Evolutionary conservation across 2,113 vertebrate species (phyloP).

Genomic region (Varanus komodoensis): DNA sequence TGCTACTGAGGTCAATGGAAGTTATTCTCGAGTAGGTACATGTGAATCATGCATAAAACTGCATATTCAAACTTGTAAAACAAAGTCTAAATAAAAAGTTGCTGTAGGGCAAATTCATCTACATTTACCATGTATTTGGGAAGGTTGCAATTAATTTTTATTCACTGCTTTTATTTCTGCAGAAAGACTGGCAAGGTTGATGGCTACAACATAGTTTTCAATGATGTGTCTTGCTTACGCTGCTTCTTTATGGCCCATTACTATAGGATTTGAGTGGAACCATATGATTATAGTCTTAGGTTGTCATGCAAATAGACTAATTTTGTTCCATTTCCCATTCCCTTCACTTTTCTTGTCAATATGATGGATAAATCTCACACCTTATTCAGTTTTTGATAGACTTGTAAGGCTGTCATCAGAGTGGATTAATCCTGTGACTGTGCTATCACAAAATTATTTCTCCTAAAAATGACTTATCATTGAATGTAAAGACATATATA

Average conservation of each 20-base stretch:
- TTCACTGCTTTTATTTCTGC: constrained; percentile 63
- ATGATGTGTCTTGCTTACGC: constrained; percentile 67
- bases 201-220: constrained; percentile 67
- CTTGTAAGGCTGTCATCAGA: constrained; percentile 73
- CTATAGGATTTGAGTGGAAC: constrained; percentile 73
- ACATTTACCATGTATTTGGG: constrained; percentile 64
- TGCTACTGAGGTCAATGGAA: neutral
- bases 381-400: constrained; percentile 64
- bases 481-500: constrained; percentile 67
- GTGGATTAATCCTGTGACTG: constrained; percentile 72
- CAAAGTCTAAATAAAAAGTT: constrained; percentile 62
- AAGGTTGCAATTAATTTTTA: constrained; percentile 75
- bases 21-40: neutral
- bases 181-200: constrained; percentile 69
- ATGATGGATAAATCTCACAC: constrained; percentile 64
- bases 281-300: constrained; percentile 79
- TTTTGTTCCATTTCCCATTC: constrained; percentile 78
- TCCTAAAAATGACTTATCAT: constrained; percentile 70
- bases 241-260: constrained; percentile 71
- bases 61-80: constrained; percentile 50
- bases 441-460: constrained; percentile 73
- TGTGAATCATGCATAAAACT: neutral
- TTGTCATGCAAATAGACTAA: constrained; percentile 79
- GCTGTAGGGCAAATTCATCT: constrained; percentile 40
- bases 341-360: constrained; percentile 73